Conservation (phyloP, 53 echinoderm and acorn worm species). For the Echinarachnius parma region DNA sequence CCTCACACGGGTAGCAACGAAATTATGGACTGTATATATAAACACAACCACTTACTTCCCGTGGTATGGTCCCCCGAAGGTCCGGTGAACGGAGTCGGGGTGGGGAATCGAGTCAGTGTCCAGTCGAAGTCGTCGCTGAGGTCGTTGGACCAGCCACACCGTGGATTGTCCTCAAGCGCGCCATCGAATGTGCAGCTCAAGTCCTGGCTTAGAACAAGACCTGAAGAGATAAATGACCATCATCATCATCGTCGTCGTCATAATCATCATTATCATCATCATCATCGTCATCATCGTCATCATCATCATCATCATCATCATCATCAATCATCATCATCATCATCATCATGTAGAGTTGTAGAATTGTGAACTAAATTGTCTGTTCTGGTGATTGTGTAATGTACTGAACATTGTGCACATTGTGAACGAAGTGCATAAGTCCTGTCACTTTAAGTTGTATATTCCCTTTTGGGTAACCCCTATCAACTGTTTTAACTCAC, state of each 20-base stretch:
- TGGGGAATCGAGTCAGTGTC: slow-evolving; percentile 43
- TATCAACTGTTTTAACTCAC: too few relatives aligned
- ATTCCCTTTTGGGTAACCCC: too few relatives aligned
- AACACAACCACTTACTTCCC: slow-evolving; percentile 57
- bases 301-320: background rate
- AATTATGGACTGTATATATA: too few relatives aligned
- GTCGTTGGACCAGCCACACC: slow-evolving; percentile 41
- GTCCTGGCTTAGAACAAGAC: slow-evolving; percentile 18
- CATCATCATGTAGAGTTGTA: too few relatives aligned
- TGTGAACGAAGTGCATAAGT: too few relatives aligned
- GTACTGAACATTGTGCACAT: too few relatives aligned
- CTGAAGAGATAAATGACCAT: background rate
- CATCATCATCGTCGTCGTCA: background rate
- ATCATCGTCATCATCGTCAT: background rate
- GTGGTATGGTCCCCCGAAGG: slow-evolving; percentile 62
- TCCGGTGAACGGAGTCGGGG: slow-evolving; percentile 50
- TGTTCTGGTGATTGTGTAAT: too few relatives aligned
- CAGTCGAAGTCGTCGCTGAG: slow-evolving; percentile 55
- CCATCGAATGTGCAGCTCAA: slow-evolving; percentile 13
- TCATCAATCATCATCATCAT: background rate
- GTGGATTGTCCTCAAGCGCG: background rate
- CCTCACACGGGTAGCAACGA: too few relatives aligned
- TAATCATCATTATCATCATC: background rate
- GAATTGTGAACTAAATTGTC: too few relatives aligned
- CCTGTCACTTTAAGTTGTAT: too few relatives aligned